Evolutionary conservation across 2,888 invertebrate genomes (phyloP).

Genomic region (Galerucella calmariensis): DNA sequence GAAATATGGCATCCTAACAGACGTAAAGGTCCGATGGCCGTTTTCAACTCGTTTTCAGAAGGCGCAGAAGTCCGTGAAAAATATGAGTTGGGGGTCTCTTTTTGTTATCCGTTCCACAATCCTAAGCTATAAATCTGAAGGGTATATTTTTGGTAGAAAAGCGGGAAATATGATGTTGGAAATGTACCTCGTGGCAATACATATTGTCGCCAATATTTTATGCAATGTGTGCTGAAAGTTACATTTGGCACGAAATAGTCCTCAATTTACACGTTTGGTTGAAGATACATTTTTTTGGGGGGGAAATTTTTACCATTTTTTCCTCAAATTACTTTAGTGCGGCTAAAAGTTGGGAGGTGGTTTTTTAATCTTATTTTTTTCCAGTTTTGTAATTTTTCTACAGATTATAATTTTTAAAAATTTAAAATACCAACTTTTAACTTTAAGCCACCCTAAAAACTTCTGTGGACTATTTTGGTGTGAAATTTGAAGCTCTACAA

Average conservation of each 20-base stretch:
- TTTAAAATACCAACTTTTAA: no score
- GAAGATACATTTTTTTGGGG: neutral
- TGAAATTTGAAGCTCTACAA: no score
- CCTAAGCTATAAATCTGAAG: slow-evolving; percentile 17
- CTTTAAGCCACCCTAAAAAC: no score
- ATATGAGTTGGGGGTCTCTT: slow-evolving; percentile 30
- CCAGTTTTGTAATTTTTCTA: no score
- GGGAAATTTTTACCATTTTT: no score
- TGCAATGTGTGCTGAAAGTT: slow-evolving; percentile 7
- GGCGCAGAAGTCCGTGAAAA: slow-evolving; percentile 31
- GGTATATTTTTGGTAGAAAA: slow-evolving; percentile 14
- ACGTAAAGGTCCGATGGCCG: slow-evolving; percentile 34
- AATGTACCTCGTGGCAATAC: slow-evolving; percentile 12
- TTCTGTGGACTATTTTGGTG: no score
- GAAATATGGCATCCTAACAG: neutral
- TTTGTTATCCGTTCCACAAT: slow-evolving; percentile 16
- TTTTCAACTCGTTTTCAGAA: slow-evolving; percentile 33
- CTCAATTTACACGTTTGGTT: neutral
- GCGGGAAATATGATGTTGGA: slow-evolving; percentile 18
- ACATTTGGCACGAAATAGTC: neutral
- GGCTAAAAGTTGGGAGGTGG: no score
- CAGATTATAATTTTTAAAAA: no score
- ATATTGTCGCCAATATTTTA: slow-evolving; percentile 17
- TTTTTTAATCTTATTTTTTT: no score
- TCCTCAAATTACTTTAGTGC: no score